Conservation (phyloP, 1,140 invertebrate species). For the Drosophila chauvacae region DNA sequence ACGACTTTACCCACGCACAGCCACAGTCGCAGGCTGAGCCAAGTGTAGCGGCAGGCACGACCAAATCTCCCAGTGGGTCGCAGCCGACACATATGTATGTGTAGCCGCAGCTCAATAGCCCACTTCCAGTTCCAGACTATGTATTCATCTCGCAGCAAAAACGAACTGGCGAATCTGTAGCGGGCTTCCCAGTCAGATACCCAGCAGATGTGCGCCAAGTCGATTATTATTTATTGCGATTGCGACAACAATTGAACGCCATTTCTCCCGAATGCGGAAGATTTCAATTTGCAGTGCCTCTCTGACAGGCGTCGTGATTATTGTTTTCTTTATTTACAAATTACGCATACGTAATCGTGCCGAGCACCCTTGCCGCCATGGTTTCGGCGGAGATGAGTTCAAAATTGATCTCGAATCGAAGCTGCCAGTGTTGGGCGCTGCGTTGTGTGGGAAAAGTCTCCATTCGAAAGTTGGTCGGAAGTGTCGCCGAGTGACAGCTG, state of each 20-base stretch:
- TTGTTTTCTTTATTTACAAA: slow-evolving; percentile 51
- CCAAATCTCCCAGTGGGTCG: slow-evolving; percentile 35
- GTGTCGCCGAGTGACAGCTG: background rate
- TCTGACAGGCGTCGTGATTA: slow-evolving; percentile 5
- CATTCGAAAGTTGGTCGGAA: slow-evolving; percentile 12
- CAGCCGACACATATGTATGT: slow-evolving; percentile 13
- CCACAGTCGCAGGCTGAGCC: slow-evolving; percentile 2
- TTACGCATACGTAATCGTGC: slow-evolving; percentile 43
- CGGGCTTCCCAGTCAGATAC: slow-evolving; percentile 10
- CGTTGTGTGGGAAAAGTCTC: background rate
- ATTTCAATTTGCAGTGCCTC: slow-evolving; percentile 29
- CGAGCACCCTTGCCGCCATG: slow-evolving; percentile 5
- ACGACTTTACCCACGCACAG: slow-evolving; percentile 47
- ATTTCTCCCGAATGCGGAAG: slow-evolving; percentile 61
- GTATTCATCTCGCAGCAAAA: slow-evolving; percentile 28
- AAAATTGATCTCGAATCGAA: slow-evolving; percentile 30
- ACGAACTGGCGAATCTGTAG: slow-evolving; percentile 14
- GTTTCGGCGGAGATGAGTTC: slow-evolving; percentile 21
- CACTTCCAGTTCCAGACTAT: slow-evolving; percentile 40
- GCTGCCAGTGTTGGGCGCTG: background rate
- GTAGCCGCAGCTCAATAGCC: slow-evolving; percentile 22
- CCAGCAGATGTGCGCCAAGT: slow-evolving; percentile 36
- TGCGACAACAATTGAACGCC: slow-evolving; percentile 40
- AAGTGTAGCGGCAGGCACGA: slow-evolving; percentile 44
- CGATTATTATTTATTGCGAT: slow-evolving; percentile 46